Base-by-base conservation (phyloP, 92 coral and sea anemone species). In the Phenganax stokvisi region DNA sequence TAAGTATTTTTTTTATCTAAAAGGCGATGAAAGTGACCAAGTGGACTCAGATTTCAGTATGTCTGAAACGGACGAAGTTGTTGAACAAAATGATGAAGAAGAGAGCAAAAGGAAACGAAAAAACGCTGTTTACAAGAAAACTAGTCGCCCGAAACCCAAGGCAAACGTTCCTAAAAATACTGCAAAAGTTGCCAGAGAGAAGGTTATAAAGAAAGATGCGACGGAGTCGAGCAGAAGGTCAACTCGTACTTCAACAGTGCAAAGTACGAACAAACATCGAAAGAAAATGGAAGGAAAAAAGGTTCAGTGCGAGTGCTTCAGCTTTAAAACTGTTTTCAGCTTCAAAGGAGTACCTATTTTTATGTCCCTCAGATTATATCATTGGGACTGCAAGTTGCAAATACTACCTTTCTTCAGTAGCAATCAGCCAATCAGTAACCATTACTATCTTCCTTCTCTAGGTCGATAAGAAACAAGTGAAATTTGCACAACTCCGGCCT, bases 21-120 rank as follows among this genome's bases (percentile, higher is more conserved):
- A 37, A 37, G 86, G 85, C 13, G 98, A 94, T 25, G 91, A 92
- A 81, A 93, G 89, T 13, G 98, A 94, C 62, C 81, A 86, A 66
- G 92, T 92, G 7, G 98, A 94, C 74, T 92, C 98, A 1, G 98
- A 94, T 83, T 94, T 94, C 60, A 94, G 98, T 68, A 13, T 74
- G 27, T 94, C 98, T 12, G 98, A 94, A 80, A 90, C 94, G 3
- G 98, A 94, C 62, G 98, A 94, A 77, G 91, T 94, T 31, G 71
- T 92, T 28, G 98, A 94, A 9, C 89, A 90, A 75, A 90, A 90
- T 71, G 91, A 83, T 11, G 98, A 92, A 10, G 93, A 89, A 12
- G 98, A 94, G 51, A 94, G 90, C 31, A 89, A 84, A 57, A 84
- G 87, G 56, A 94, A 94, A 80, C 84, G 88, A 54, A 90, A 92